A percentile compares a stretch with the other conserved stretches of the same genome.
phyloP scores from a whole-genome alignment of 2,113 vertebrate species.

The Eublepharis macularius region DNA sequence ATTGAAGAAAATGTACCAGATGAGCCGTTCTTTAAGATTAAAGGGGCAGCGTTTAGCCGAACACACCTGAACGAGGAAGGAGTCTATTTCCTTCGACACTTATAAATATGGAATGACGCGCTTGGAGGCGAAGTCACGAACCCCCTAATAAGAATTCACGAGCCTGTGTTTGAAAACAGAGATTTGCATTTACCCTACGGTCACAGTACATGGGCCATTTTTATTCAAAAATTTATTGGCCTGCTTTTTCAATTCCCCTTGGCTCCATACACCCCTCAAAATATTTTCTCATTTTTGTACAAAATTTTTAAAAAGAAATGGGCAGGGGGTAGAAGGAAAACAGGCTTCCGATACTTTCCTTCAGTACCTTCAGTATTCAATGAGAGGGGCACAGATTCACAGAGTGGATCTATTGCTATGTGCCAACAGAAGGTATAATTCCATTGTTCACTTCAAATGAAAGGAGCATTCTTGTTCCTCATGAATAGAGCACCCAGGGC shows the following conservation, averaged over 20 bases:
- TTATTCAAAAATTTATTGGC: constrained; percentile 73
- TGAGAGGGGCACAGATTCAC: constrained; percentile 35
- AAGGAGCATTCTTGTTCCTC: constrained; percentile 14
- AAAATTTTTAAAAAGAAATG: constrained; percentile 51
- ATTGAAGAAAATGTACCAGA: constrained; percentile 68
- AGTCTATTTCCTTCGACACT: constrained; percentile 53
- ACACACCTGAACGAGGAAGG: constrained; percentile 70
- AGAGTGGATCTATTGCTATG: constrained; percentile 32
- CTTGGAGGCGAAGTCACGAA: constrained; percentile 70
- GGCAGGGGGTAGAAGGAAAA: constrained; percentile 33
- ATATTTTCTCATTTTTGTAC: constrained; percentile 61
- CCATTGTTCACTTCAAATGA: constrained; percentile 44
- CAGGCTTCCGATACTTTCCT: no score
- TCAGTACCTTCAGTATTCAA: constrained; percentile 44
- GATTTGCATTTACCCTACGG: constrained; percentile 77
- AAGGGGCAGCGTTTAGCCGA: constrained; percentile 57
- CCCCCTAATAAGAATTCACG: constrained; percentile 74
- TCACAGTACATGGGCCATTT: constrained; percentile 72
- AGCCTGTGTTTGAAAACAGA: constrained; percentile 75
- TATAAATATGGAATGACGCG: constrained; percentile 71
- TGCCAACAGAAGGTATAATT: constrained; percentile 40
- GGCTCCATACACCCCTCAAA: constrained; percentile 46
- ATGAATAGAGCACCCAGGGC: not conserved
- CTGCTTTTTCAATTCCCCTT: constrained; percentile 61
- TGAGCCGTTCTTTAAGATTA: constrained; percentile 60